A percentile compares a stretch with the other conserved stretches of the same genome.
Conservation (phyloP, 2,888 invertebrate genomes). For the Eupeodes latifasciatus region DNA sequence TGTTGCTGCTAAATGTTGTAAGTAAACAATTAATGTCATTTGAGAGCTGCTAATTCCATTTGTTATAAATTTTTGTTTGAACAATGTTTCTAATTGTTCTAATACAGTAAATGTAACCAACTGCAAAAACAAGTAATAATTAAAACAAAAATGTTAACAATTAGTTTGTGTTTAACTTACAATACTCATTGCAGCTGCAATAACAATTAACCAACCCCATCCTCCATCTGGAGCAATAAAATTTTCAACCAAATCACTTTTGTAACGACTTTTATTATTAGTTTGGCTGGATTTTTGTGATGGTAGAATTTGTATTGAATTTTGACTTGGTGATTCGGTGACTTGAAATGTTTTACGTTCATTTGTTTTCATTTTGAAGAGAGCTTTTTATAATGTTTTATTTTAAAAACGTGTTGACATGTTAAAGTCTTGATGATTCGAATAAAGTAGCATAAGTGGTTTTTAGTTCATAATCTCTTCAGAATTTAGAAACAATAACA, state of each 20-base stretch:
- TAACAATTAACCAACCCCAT: constrained; percentile 89
- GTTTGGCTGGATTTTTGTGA: neutral
- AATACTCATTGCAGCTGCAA: constrained; percentile 89
- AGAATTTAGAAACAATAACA: too few relatives aligned
- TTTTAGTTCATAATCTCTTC: too few relatives aligned
- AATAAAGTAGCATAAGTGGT: too few relatives aligned
- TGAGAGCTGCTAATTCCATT: constrained; percentile 88
- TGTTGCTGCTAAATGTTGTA: constrained; percentile 88
- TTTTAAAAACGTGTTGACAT: too few relatives aligned
- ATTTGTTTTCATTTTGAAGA: neutral
- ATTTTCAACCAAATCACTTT: constrained; percentile 84
- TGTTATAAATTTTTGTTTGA: constrained; percentile 86
- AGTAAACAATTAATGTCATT: constrained; percentile 89
- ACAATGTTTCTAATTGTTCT: constrained; percentile 90
- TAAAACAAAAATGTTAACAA: constrained; percentile 77
- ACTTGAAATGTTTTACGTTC: neutral
- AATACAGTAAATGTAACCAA: constrained; percentile 88
- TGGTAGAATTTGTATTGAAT: neutral
- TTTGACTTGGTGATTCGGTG: neutral
- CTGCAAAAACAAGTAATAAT: constrained; percentile 83
- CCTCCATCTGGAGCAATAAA: constrained; percentile 91
- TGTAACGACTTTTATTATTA: constrained; percentile 81
- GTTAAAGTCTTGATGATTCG: too few relatives aligned
- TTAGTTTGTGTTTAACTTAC: constrained; percentile 85
- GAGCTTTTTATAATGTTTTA: too few relatives aligned